Evolutionary conservation across 1,140 invertebrate genomes (phyloP).

Genomic region (Euglossa dilemma): DNA sequence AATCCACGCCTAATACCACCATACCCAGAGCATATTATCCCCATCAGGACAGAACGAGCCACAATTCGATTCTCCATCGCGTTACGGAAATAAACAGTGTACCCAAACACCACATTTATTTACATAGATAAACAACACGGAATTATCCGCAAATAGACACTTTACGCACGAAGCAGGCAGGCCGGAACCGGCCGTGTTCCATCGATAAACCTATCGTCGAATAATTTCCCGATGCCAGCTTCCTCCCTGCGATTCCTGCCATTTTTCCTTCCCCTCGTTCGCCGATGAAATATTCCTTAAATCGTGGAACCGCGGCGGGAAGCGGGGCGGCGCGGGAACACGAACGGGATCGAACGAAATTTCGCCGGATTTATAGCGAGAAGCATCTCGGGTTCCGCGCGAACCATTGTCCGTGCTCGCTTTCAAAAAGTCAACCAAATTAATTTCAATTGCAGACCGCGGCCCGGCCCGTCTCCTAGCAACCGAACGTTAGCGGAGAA

Average conservation of each 20-base stretch:
- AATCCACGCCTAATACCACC: background rate
- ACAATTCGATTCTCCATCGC: background rate
- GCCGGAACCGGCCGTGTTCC: background rate
- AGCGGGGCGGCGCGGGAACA: background rate
- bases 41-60: background rate
- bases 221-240: background rate
- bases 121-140: slow-evolving; percentile 1
- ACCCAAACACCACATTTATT: background rate
- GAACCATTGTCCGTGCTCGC: background rate
- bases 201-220: background rate
- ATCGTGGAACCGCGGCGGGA: too few relatives aligned
- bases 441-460: slow-evolving; percentile 42
- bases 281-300: background rate
- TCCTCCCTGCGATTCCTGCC: background rate
- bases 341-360: background rate
- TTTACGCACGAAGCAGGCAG: background rate
- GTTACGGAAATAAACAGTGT: background rate
- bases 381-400: background rate
- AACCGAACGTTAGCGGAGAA: slow-evolving; percentile 28
- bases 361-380: background rate
- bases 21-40: background rate
- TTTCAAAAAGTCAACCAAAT: slow-evolving; percentile 37
- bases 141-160: slow-evolving; percentile 7
- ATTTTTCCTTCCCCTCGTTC: background rate
- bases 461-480: slow-evolving; percentile 34